Evolutionary conservation across 2,797 vertebrate species (phyloP).

Genomic region (Pangasius larnaudii): DNA sequence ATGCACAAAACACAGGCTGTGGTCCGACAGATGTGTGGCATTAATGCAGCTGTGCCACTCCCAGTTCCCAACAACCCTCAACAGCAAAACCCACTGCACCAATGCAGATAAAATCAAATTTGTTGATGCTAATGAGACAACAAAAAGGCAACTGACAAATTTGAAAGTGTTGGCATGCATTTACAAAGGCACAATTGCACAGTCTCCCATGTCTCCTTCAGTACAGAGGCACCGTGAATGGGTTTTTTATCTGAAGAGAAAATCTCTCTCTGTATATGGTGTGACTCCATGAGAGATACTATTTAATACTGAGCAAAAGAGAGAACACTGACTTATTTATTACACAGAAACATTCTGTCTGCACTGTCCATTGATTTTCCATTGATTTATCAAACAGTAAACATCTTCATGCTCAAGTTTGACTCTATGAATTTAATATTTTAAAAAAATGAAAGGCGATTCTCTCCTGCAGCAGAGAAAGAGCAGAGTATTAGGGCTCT

Average conservation of each 20-base stretch:
- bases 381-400: not conserved
- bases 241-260: not conserved
- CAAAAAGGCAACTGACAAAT: not conserved
- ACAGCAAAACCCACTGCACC: not conserved
- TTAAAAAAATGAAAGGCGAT: not conserved
- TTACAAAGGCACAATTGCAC: not conserved
- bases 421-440: not conserved
- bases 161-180: not conserved
- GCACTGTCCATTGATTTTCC: not conserved
- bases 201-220: not conserved
- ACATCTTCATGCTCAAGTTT: not conserved
- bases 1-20: constrained; percentile 19
- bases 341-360: not conserved
- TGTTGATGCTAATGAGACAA: not conserved
- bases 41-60: constrained; percentile 40
- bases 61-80: not conserved
- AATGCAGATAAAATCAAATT: not conserved
- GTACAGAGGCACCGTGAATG: not conserved
- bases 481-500: not conserved
- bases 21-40: not conserved
- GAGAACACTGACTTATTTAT: not conserved
- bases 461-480: not conserved
- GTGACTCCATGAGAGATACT: not conserved
- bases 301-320: constrained; percentile 2
- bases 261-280: constrained; percentile 12